These are phyloP conservation scores for Eupithecia abbreviata DNA, from an alignment of 2,888 invertebrate species.

Conservation along the genomic window DNA sequence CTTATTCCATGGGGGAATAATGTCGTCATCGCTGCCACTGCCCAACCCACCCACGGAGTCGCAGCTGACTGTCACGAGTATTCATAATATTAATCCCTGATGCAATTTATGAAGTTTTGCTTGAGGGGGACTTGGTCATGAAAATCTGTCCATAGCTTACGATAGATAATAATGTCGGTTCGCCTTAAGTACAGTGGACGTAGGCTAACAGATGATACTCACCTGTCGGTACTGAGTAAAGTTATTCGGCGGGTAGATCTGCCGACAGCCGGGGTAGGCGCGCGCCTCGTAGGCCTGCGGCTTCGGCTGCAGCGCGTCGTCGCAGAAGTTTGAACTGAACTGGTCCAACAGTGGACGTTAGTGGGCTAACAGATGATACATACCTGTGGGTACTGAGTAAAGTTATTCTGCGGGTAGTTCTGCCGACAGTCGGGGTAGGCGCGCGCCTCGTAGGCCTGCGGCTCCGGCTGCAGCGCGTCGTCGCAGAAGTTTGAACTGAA, in stretches of 20 bases:
- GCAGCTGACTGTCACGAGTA: no score
- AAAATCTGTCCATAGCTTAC: no score
- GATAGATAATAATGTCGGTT: no score
- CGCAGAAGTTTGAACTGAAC: no score
- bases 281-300: constrained; percentile 60
- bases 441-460: constrained; percentile 59
- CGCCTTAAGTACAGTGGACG: no score
- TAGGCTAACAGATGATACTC: constrained; percentile 30
- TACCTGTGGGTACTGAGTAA: constrained; percentile 12
- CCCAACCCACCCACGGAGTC: no score
- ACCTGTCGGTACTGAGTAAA: constrained; percentile 14
- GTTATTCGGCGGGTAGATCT: constrained; percentile 11
- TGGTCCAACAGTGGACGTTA: not conserved
- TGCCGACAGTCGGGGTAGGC: constrained; percentile 56
- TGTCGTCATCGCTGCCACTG: no score
- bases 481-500: no score
- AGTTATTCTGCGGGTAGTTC: constrained; percentile 13
- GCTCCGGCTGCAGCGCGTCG: constrained; percentile 55
- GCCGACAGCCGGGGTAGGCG: constrained; percentile 56
- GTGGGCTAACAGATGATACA: constrained; percentile 30
- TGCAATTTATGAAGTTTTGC: no score
- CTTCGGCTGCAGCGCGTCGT: constrained; percentile 59
- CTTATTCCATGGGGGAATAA: no score
- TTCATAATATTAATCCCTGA: no score
- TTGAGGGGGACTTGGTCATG: no score